These are phyloP conservation scores for Anarrhichthys ocellatus DNA, from an alignment of 2,113 vertebrate genomes.

Conservation along the genomic window DNA sequence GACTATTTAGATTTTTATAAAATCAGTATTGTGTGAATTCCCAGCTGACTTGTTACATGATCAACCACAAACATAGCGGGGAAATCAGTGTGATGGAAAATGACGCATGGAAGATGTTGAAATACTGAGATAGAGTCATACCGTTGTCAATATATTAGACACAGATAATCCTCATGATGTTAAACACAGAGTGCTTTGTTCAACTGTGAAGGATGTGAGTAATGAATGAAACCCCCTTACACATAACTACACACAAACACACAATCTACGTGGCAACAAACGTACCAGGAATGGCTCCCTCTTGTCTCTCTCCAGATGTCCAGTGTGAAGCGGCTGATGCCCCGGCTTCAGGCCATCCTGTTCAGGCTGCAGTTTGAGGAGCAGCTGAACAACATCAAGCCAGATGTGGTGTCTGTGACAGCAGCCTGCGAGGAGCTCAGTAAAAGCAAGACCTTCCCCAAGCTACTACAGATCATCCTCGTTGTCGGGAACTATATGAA, in stretches of 20 bases:
- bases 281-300: not conserved
- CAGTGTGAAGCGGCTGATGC: conserved; percentile 84
- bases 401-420: conserved; percentile 91
- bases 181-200: conserved; percentile 60
- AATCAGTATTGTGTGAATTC: not conserved
- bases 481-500: conserved; percentile 94
- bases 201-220: conserved; percentile 36
- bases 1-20: not conserved
- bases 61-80: conserved; percentile 8
- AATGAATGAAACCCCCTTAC: conserved; percentile 43
- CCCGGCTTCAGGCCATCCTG: conserved; percentile 88
- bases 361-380: conserved; percentile 93
- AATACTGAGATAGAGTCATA: not conserved
- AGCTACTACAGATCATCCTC: conserved; percentile 87
- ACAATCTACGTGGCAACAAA: conserved; percentile 8
- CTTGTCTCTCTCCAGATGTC: conserved; percentile 84
- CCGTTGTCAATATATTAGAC: conserved; percentile 14
- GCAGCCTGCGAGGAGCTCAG: conserved; percentile 91
- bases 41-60: conserved; percentile 35
- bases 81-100: conserved; percentile 13
- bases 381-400: conserved; percentile 93
- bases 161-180: conserved; percentile 7
- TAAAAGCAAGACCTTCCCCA: conserved; percentile 86
- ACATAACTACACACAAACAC: conserved; percentile 6
- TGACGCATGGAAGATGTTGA: conserved; percentile 10